A percentile compares a stretch with the other conserved stretches of the same genome.
phyloP scores from a whole-genome alignment of 2,888 invertebrate genomes.

The Cerastis leucographa region DNA sequence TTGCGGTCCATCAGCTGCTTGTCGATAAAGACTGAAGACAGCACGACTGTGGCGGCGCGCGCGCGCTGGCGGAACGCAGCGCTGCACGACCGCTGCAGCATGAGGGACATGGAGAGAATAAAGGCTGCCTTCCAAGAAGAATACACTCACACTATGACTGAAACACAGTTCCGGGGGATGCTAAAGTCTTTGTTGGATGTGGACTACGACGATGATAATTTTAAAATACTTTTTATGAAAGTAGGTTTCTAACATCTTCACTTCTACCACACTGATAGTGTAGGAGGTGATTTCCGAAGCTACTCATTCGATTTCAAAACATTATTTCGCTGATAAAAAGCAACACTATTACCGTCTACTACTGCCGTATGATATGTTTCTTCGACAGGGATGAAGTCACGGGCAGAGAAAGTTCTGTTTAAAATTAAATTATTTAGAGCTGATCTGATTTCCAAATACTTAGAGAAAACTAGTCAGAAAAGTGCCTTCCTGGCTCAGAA shows the following conservation, averaged over 20 bases:
- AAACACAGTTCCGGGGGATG: constrained; percentile 81
- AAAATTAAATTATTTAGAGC: not conserved
- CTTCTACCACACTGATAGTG: not conserved
- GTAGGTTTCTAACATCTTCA: constrained; percentile 77
- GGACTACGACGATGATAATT: constrained; percentile 90
- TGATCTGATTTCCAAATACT: not conserved
- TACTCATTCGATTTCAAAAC: not conserved
- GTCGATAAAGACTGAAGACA: constrained; percentile 81
- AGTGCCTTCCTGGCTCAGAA: not conserved
- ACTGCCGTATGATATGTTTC: not conserved
- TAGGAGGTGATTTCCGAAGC: not conserved
- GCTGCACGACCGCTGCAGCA: constrained; percentile 85
- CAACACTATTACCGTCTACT: not conserved
- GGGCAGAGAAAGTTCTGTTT: not conserved
- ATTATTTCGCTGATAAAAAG: not conserved
- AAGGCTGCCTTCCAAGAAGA: constrained; percentile 86
- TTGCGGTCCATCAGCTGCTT: constrained; percentile 71
- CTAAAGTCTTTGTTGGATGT: constrained; percentile 85
- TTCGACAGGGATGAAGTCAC: not conserved
- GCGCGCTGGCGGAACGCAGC: constrained; percentile 79
- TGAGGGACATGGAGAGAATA: constrained; percentile 85
- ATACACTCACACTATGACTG: constrained; percentile 83
- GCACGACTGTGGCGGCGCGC: constrained; percentile 50
- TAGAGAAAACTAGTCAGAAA: not conserved
- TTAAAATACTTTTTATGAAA: constrained; percentile 91